A percentile compares a stretch with the other conserved stretches of the same genome.
Evolutionary conservation across 2,797 vertebrate genomes (phyloP).

Genomic region (Paramormyrops hopkinsi): DNA sequence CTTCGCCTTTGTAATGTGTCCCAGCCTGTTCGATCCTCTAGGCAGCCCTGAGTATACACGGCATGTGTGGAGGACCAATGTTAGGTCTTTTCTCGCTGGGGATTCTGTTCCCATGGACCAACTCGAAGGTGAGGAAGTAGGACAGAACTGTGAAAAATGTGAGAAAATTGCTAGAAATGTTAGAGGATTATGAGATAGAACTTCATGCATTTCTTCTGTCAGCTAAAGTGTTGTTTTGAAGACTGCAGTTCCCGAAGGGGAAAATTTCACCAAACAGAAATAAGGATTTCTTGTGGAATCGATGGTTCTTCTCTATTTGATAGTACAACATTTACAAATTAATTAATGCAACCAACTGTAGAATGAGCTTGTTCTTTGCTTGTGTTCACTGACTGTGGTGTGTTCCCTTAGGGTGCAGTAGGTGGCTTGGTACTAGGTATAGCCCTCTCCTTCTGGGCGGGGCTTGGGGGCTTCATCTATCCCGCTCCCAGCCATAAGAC

Average conservation of each 20-base stretch:
- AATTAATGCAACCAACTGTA: not conserved
- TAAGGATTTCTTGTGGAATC: not conserved
- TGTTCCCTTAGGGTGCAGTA: conserved; percentile 60
- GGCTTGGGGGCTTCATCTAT: conserved; percentile 63
- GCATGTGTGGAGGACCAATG: conserved; percentile 80
- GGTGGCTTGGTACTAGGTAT: conserved; percentile 65
- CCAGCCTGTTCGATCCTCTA: conserved; percentile 32
- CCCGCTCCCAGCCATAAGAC: conserved; percentile 57
- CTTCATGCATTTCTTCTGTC: not conserved
- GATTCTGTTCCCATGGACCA: conserved; percentile 73
- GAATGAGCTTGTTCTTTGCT: not conserved
- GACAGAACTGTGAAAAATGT: not conserved
- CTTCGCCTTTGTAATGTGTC: not conserved
- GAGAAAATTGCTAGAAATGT: not conserved
- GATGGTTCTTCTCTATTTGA: not conserved
- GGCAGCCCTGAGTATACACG: conserved; percentile 76
- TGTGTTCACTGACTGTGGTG: not conserved
- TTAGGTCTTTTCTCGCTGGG: conserved; percentile 74
- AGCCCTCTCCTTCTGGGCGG: conserved; percentile 60
- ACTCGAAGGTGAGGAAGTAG: conserved; percentile 65
- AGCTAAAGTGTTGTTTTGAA: not conserved
- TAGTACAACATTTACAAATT: not conserved
- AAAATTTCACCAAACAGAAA: not conserved
- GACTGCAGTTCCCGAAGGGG: not conserved
- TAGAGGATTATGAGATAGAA: not conserved